Evolutionary conservation across 2,888 invertebrate species (phyloP), one percentile per base, ranked within the genome.

Genomic region (Lamellibrachia columna): DNA sequence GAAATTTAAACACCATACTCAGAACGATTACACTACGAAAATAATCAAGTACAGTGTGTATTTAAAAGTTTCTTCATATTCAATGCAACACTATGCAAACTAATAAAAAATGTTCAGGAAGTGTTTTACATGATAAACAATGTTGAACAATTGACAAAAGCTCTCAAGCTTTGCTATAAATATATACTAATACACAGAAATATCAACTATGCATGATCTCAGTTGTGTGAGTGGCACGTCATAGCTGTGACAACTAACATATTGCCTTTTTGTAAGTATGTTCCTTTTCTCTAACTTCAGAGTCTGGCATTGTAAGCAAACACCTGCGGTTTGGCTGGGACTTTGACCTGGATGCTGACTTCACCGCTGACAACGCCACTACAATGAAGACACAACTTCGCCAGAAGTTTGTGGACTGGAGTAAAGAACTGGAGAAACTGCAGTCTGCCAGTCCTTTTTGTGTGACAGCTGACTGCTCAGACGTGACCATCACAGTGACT

Each of bases 291-390:
- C 22, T 91, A 11, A 91, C 28, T 91, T 53, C 53, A 91, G 91
- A 91, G 22, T n/a, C n/a, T n/a, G 91, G 7, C 91, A 22, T 3
- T 28, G 40, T n/a, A 91, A 40, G 28, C 4, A 91, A 91, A 28
- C 91, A 28, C 40, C 22, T 91, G 91, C n/a, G 22, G 91, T 91
- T 91, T 91, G 91, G 91, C 91, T 91, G 91, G 91, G 91, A 91
- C 91, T 91, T 91, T 7, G 1, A 91, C 6, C 22, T 91, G 91
- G 91, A 3, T 91, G 91, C 52, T 28, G 40, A 3, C 91, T 91
- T 91, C 91, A 91, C 2, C 28, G 3, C 91, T 28, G 91, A 91
- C 40, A 91, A 40, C 11, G 91, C 91, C 91, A 91, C 22, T 6
- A 22, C 15, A 28, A 91, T 91, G 91, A 28, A 22, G 2, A 53